Percentiles rank a stretch among this genome's conserved stretches.
Evolutionary conservation across 2,113 vertebrate species (phyloP).

Genomic region (Hippotragus niger): DNA sequence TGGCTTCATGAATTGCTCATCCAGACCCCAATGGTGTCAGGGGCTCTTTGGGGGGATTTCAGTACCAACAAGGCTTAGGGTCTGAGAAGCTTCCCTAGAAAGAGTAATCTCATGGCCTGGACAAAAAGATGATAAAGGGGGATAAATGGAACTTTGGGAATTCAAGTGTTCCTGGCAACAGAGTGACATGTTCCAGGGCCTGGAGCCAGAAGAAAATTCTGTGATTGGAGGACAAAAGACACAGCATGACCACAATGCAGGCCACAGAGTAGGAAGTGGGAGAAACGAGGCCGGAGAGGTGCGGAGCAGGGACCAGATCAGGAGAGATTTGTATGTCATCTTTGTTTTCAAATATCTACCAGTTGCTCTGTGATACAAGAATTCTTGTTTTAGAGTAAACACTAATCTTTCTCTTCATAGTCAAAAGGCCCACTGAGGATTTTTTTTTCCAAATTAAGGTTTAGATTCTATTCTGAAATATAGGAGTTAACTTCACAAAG

Average conservation of each 20-base stretch:
- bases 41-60: not conserved
- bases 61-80: not conserved
- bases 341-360: not conserved
- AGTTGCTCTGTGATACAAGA: not conserved
- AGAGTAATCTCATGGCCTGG: not conserved
- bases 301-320: not conserved
- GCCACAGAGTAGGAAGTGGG: not conserved
- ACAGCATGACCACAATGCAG: accelerated
- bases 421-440: not conserved
- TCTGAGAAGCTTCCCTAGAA: not conserved
- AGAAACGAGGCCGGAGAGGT: not conserved
- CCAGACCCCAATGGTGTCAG: not conserved
- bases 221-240: not conserved
- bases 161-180: not conserved
- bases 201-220: not conserved
- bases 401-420: not conserved
- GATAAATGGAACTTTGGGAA: not conserved
- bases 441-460: not conserved
- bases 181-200: not conserved
- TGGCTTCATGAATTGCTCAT: not conserved
- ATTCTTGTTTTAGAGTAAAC: not conserved
- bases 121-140: not conserved
- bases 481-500: not conserved
- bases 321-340: not conserved
- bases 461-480: not conserved